Base-by-base conservation (phyloP, 2,888 invertebrate genomes). In the Operophtera brumata region DNA sequence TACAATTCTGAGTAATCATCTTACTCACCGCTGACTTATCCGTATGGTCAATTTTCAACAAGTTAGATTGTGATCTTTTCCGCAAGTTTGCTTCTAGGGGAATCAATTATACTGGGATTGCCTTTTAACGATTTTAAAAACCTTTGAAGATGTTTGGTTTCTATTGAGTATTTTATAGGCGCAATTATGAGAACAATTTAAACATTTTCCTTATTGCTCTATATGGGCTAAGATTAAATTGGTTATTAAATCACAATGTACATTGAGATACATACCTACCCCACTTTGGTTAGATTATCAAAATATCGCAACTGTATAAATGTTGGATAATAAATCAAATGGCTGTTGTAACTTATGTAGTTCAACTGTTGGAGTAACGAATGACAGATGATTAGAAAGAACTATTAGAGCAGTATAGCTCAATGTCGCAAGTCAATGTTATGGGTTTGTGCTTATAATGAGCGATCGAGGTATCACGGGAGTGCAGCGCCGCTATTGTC, bases 281-380 rank as follows among this genome's bases (percentile, higher is more conserved):
- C 20, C 4, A 30, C 7, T 30, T 30, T 30, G 2, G 7, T 2
- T 30, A 30, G 30, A 9, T 6, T 41, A 26, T 26, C 25, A 41
- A 40, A 26, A 66, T 66, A 71, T 71, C 67, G 65, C 66, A 64
- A 67, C 64, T 65, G 57, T 63, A 62, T 62, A 54, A 64, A 48
- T 55, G 60, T 68, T 68, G 66, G 74, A 65, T 62, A 71, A 80
- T 78, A 72, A 75, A 76, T 79, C 75, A 75, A 71, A 69, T 65
- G 61, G 61, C 42, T 59, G 67, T 71, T 68, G 78, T 62, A 73
- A 76, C 63, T 61, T 68, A 73, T 65, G 65, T 64, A 63, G 61
- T 67, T 64, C 64, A 63, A 40, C 54, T 42, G 50, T 58, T 65
- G 67, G 61, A 62, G 56, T 59, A 55, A 61, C 61, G 61, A 70